Evolutionary conservation across 2,888 invertebrate species (phyloP), one percentile per base, ranked within the genome.

Genomic region (Himalopsyche japonica): DNA sequence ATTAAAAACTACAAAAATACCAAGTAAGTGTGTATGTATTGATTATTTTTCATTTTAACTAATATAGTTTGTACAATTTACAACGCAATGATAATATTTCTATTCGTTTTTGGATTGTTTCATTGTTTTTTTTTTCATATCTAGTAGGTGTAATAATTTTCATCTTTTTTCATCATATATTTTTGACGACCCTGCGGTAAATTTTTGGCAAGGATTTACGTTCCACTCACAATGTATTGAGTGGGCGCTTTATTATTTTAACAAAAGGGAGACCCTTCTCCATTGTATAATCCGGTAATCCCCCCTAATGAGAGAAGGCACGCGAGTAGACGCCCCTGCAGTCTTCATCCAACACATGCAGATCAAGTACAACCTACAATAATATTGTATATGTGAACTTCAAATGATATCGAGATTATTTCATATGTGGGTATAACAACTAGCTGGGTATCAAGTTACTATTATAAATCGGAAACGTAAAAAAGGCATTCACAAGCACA

Each of bases 261-360:
- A 57, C 57, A 57, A 57, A 57, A 57, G 57, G 2, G 57, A 57
- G 57, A 57, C 78, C 37, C 78, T 43, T 37, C 18, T 34, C 76
- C 76, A 30, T 32, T 34, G 34, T 80, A 80, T 86, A 86, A 86
- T 86, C 85, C 86, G 70, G 76, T 86, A 85, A 86, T 85, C 85
- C 86, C 49, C 77, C 85, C 85, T 86, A 86, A 86, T 86, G 86
- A 86, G 85, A 82, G 79, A 37, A 81, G 86, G 84, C 86, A 86
- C 86, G 86, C 86, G 85, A 86, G 20, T 43, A 24, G 57, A 57
- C 57, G 57, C 57, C 57, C 76, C 76, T 34, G 76, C 34, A 76
- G n/a, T 76, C 30, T 76, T 76, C 30, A 32, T 24, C 34, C 20
- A 24, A 57, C 57, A 57, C 20, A 57, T 3, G 57, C 6, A 57